Evolutionary conservation across 2,888 invertebrate genomes (phyloP).

Genomic region (Pasiphila rectangulata): DNA sequence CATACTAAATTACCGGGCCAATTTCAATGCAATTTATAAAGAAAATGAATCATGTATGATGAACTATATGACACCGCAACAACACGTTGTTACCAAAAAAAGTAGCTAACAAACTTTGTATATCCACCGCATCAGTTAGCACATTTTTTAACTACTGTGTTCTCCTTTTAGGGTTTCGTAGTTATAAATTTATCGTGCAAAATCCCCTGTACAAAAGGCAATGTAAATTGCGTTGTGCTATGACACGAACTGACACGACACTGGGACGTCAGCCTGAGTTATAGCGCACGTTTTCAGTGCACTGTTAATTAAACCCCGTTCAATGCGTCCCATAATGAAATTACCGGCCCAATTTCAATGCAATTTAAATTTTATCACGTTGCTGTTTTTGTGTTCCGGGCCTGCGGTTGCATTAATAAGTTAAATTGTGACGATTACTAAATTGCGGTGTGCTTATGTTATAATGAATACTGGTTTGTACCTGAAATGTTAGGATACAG

Average conservation of each 20-base stretch:
- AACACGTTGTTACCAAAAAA: too few species aligned
- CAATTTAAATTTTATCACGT: slow-evolving; percentile 40
- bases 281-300: slow-evolving; percentile 46
- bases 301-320: slow-evolving; percentile 67
- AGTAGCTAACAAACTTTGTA: too few species aligned
- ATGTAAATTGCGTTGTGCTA: slow-evolving; percentile 17
- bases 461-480: not conserved
- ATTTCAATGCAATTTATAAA: slow-evolving; percentile 49
- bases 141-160: too few species aligned
- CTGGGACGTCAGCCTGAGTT: slow-evolving; percentile 47
- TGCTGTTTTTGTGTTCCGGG: slow-evolving; percentile 20
- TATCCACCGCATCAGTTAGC: too few species aligned
- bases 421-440: not conserved
- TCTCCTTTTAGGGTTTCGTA: too few species aligned
- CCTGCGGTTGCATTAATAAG: slow-evolving; percentile 1
- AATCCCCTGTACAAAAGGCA: slow-evolving; percentile 7
- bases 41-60: too few species aligned
- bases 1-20: slow-evolving; percentile 54
- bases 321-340: slow-evolving; percentile 51
- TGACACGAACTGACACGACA: slow-evolving; percentile 22
- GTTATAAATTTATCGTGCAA: slow-evolving; percentile 2
- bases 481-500: too few species aligned
- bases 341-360: slow-evolving; percentile 51
- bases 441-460: not conserved
- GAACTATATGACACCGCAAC: too few species aligned